Conservation (phyloP, 1,140 invertebrate species). For the Antheraea pernyi region DNA sequence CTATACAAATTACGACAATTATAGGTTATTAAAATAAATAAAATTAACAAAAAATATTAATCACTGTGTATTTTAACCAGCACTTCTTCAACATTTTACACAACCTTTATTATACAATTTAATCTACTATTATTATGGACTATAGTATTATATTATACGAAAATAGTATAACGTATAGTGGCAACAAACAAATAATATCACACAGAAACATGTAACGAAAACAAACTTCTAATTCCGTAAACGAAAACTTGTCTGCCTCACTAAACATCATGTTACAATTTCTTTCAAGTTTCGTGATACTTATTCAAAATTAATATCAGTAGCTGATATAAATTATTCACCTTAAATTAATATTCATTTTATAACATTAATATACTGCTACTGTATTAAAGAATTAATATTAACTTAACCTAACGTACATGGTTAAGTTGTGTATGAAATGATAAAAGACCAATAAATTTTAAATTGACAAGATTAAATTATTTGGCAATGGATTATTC, state of each 20-base stretch:
- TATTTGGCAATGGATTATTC: too few species aligned
- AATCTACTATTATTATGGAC: neutral
- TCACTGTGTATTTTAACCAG: neutral
- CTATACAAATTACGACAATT: neutral
- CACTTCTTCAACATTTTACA: neutral
- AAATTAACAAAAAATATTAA: neutral
- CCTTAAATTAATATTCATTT: neutral
- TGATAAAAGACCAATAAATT: neutral
- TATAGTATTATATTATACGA: neutral
- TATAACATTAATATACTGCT: neutral
- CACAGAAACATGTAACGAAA: neutral
- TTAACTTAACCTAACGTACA: neutral
- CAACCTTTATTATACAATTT: neutral
- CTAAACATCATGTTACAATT: neutral
- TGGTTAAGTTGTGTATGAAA: neutral
- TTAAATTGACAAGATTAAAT: neutral
- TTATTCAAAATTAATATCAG: slow-evolving; percentile 6
- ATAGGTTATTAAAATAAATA: neutral
- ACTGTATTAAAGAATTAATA: neutral
- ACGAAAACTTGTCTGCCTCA: neutral
- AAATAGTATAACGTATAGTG: neutral
- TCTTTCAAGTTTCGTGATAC: neutral
- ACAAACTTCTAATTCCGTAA: neutral
- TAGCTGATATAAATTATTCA: neutral
- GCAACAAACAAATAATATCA: neutral